phyloP scores from a whole-genome alignment of 2,797 vertebrate species.

The Trematomus bernacchii region DNA sequence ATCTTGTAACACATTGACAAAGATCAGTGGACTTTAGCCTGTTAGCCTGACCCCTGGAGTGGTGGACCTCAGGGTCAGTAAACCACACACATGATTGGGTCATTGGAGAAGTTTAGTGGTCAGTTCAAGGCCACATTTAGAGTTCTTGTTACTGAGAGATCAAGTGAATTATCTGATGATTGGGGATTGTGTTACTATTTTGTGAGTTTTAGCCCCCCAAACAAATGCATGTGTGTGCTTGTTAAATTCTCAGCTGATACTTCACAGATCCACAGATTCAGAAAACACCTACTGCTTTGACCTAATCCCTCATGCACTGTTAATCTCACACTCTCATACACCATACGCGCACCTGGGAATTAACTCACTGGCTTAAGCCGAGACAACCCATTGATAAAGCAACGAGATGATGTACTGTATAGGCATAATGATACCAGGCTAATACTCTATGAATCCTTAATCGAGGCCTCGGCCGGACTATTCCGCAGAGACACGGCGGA shows the following conservation, averaged over 20 bases:
- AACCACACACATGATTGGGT: constrained; percentile 12
- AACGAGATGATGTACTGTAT: constrained; percentile 62
- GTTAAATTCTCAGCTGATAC: constrained; percentile 2
- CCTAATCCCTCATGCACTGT: constrained; percentile 29
- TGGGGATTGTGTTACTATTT: background rate
- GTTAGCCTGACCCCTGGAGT: background rate
- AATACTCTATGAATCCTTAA: constrained; percentile 74
- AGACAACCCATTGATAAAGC: constrained; percentile 57
- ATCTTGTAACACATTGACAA: constrained; percentile 13
- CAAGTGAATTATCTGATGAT: too few species aligned
- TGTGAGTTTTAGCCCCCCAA: background rate
- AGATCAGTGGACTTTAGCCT: constrained; percentile 27
- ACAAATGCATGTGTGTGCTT: background rate
- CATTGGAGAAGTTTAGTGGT: background rate
- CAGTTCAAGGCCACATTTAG: constrained; percentile 7
- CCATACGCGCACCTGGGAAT: constrained; percentile 49
- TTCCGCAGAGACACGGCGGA: constrained; percentile 45
- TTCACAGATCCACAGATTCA: constrained; percentile 22
- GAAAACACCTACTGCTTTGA: constrained; percentile 6
- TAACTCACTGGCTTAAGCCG: constrained; percentile 38
- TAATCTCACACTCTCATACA: constrained; percentile 32
- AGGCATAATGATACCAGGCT: constrained; percentile 57
- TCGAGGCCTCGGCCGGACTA: constrained; percentile 49
- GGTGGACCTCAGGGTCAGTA: background rate
- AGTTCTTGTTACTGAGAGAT: background rate